Percentiles rank a stretch among this genome's conserved stretches.
Conservation (phyloP, 1,140 invertebrate species). For the Sminthurides bifidus region DNA sequence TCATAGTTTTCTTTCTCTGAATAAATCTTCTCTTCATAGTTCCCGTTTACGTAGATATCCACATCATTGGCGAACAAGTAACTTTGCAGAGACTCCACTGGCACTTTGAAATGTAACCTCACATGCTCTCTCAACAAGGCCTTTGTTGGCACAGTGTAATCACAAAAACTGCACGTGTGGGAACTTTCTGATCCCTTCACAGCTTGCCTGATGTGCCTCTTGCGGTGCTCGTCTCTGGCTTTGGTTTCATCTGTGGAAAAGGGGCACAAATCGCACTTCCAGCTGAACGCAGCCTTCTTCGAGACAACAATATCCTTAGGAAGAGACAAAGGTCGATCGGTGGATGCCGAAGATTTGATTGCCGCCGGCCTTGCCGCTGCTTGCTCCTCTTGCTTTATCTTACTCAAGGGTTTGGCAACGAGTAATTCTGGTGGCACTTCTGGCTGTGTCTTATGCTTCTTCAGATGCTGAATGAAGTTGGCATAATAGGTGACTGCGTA, state of each 20-base stretch:
- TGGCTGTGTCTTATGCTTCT: slow-evolving; percentile 60
- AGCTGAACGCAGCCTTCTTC: no score
- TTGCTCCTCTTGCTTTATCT: slow-evolving; percentile 1
- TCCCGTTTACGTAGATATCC: neutral
- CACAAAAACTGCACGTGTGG: slow-evolving; percentile 15
- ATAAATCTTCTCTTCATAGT: slow-evolving; percentile 10
- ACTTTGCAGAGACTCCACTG: slow-evolving; percentile 42
- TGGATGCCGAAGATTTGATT: slow-evolving; percentile 21
- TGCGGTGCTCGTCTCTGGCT: slow-evolving; percentile 24
- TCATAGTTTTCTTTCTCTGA: slow-evolving; percentile 22
- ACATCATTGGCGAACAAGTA: neutral
- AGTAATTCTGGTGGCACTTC: slow-evolving; percentile 45
- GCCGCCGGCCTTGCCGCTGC: slow-evolving; percentile 1
- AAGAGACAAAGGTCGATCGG: slow-evolving; percentile 26
- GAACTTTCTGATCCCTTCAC: neutral
- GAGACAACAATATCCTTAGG: slow-evolving; percentile 36
- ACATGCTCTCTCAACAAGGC: slow-evolving; percentile 17
- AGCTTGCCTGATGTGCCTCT: neutral
- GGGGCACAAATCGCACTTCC: slow-evolving; percentile 34
- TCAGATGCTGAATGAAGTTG: slow-evolving; percentile 65
- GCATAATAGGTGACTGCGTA: slow-evolving; percentile 78
- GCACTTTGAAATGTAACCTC: slow-evolving; percentile 12
- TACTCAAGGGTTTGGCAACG: slow-evolving; percentile 14
- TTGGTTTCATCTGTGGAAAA: slow-evolving; percentile 29
- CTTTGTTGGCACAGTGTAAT: slow-evolving; percentile 3